phyloP scores from a whole-genome alignment of 2,888 invertebrate species.

The Chrysomela aeneicollis region DNA sequence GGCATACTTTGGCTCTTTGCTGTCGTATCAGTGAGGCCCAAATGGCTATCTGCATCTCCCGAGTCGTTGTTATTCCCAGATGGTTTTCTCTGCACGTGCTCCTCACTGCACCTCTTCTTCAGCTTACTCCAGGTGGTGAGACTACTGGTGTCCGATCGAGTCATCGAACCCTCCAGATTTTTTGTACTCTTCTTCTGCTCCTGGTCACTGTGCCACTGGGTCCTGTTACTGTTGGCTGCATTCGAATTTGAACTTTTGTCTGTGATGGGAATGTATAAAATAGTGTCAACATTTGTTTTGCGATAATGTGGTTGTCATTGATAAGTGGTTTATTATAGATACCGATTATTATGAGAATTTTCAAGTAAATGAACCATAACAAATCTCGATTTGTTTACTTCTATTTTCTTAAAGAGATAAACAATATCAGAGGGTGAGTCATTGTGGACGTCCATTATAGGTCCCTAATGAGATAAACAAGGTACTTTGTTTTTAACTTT shows the following conservation, averaged over 20 bases:
- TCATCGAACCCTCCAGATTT: constrained; percentile 76
- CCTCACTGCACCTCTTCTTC: constrained; percentile 74
- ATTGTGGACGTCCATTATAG: too few relatives aligned
- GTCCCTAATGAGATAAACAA: too few relatives aligned
- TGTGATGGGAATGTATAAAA: constrained; percentile 24
- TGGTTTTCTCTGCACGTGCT: constrained; percentile 75
- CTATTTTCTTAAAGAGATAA: too few relatives aligned
- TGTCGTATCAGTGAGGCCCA: constrained; percentile 67
- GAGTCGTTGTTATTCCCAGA: constrained; percentile 70
- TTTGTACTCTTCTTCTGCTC: constrained; percentile 47
- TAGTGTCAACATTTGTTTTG: constrained; percentile 4
- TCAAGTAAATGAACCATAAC: neutral
- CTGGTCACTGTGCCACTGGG: constrained; percentile 52
- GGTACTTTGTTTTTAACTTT: too few relatives aligned
- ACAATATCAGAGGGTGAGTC: too few relatives aligned
- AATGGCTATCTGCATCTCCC: constrained; percentile 65
- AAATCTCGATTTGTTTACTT: neutral
- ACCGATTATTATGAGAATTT: neutral
- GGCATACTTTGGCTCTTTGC: constrained; percentile 82
- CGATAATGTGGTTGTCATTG: neutral
- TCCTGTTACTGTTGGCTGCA: constrained; percentile 44
- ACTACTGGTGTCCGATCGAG: constrained; percentile 82
- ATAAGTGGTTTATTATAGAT: neutral
- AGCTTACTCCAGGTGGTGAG: constrained; percentile 91
- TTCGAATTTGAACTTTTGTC: constrained; percentile 45